Conservation (phyloP, 2,113 vertebrate genomes). For the Accipiter virgatus region DNA sequence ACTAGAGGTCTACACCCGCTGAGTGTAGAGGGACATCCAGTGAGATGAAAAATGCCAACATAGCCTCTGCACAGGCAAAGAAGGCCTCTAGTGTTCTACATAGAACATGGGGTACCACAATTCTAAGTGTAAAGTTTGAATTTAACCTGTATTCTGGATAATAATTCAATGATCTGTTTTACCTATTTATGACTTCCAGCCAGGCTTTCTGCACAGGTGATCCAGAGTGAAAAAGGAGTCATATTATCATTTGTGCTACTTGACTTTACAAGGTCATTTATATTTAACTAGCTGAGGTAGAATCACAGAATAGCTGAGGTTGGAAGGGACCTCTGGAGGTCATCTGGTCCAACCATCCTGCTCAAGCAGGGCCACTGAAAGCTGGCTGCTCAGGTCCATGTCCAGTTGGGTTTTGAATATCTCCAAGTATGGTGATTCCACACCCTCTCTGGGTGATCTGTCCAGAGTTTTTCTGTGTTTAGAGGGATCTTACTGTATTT, state of each 20-base stretch:
- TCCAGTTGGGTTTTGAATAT: neutral
- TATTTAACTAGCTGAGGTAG: neutral
- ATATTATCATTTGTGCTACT: neutral
- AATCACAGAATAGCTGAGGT: neutral
- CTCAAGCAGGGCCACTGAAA: neutral
- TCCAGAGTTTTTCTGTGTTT: neutral
- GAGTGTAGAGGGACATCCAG: neutral
- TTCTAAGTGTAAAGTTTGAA: neutral
- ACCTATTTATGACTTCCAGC: neutral
- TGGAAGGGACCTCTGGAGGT: neutral
- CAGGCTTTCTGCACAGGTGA: neutral
- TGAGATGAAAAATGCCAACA: neutral
- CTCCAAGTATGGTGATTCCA: neutral
- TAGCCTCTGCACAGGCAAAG: neutral
- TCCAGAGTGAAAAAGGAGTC: neutral
- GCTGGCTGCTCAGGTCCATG: neutral
- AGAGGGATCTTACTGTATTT: neutral
- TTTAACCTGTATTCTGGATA: neutral
- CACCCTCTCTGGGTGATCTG: neutral
- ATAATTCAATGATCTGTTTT: neutral
- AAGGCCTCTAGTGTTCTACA: neutral
- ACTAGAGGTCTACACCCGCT: neutral
- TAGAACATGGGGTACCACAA: neutral
- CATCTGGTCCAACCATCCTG: neutral
- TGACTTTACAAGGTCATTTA: neutral